Base-by-base conservation (phyloP, 2,888 invertebrate species). In the Flabesymbios commensalis region DNA sequence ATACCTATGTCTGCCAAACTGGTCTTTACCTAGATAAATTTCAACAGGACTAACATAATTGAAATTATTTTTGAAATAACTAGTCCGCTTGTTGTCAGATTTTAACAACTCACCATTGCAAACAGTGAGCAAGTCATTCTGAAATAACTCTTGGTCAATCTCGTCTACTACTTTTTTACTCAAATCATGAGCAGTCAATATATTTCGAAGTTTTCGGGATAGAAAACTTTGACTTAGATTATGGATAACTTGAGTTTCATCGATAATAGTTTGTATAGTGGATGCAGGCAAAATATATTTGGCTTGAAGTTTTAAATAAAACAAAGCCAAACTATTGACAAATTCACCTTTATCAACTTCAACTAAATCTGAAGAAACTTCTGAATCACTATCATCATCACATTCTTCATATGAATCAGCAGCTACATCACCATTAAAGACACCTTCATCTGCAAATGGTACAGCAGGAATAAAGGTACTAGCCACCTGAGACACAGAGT, bases 61-160 rank as follows among this genome's bases (percentile, higher is more conserved):
- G 29, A 62, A 63, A n/a, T 52, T 7, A 33, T 63, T 24, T 32
- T 63, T 64, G 39, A 41, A 63, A 47, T 14, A 64, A 14, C 22
- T 53, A 14, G 32, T 39, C 42, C 53, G n/a, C 14, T n/a, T n/a
- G 5, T 43, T 29, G 29, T 32, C n/a, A 5, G 33, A n/a, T n/a
- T n/a, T n/a, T n/a, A n/a, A n/a, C n/a, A n/a, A n/a, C n/a, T n/a
- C n/a, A n/a, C n/a, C n/a, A n/a, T n/a, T n/a, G n/a, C n/a, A n/a
- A n/a, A n/a, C n/a, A n/a, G n/a, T n/a, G n/a, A n/a, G n/a, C n/a
- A n/a, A n/a, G n/a, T n/a, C n/a, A n/a, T n/a, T n/a, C n/a, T n/a
- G n/a, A n/a, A n/a, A n/a, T n/a, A n/a, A n/a, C n/a, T n/a, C n/a
- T n/a, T n/a, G n/a, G n/a, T n/a, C n/a, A n/a, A n/a, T n/a, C n/a